These are phyloP conservation scores for Sylvia borin DNA, from an alignment of 2,797 vertebrate species.

Conservation along the genomic window DNA sequence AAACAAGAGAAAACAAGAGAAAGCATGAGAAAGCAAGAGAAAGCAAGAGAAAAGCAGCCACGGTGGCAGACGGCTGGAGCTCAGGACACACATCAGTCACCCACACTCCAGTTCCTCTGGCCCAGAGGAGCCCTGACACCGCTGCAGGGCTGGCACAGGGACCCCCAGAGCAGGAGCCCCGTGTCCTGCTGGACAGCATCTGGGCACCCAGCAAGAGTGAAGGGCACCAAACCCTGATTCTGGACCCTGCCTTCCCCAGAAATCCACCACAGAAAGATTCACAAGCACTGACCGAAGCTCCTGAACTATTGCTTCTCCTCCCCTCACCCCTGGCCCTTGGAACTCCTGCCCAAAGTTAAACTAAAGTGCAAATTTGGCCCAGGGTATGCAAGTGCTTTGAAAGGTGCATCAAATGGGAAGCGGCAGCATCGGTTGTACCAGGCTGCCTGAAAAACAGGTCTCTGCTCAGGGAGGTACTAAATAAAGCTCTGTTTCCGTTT, in stretches of 20 bases:
- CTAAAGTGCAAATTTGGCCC: not conserved
- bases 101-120: accelerated
- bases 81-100: not conserved
- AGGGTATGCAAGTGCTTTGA: not conserved
- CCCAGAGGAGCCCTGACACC: not conserved
- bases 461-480: not conserved
- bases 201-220: not conserved
- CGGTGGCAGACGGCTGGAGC: accelerated
- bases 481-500: not conserved
- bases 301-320: not conserved
- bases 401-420: accelerated
- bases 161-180: not conserved
- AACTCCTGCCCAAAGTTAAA: not conserved
- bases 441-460: not conserved
- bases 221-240: not conserved
- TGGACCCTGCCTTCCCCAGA: not conserved
- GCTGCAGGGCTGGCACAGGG: not conserved
- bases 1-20: too few relatives aligned
- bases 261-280: not conserved
- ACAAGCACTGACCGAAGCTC: not conserved
- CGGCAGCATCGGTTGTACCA: not conserved
- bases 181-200: not conserved
- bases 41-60: not conserved
- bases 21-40: too few relatives aligned
- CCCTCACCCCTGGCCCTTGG: not conserved